Percentiles rank a stretch among this genome's conserved stretches.
phyloP scores from a whole-genome alignment of 2,888 invertebrate species.

The Gastrophysa polygoni region DNA sequence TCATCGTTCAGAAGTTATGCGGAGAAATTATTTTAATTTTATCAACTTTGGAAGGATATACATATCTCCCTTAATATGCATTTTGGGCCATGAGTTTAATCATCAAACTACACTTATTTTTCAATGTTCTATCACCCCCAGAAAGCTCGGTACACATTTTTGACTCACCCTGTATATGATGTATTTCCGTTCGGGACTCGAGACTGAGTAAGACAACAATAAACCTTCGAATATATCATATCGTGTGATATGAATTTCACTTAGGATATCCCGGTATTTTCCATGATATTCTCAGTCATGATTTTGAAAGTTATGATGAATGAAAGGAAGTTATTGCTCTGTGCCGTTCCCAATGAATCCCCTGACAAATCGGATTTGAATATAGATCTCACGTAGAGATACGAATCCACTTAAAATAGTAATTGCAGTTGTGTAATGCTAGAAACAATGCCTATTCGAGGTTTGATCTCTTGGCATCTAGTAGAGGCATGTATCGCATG shows the following conservation, averaged over 20 bases:
- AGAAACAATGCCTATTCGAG: slow-evolving; percentile 2
- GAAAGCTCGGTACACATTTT: no score
- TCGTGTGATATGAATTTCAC: no score
- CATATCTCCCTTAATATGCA: no score
- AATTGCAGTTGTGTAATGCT: slow-evolving; percentile 7
- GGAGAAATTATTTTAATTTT: no score
- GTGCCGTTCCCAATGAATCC: slow-evolving; percentile 7
- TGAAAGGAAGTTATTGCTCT: slow-evolving; percentile 9
- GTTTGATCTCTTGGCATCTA: background rate
- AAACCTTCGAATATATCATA: no score
- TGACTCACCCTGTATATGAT: background rate
- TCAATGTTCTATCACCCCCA: no score
- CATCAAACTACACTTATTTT: no score
- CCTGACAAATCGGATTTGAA: slow-evolving; percentile 20
- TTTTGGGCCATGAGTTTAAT: no score
- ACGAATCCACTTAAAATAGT: slow-evolving; percentile 6
- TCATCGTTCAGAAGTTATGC: no score
- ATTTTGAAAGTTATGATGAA: background rate
- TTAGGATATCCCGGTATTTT: no score
- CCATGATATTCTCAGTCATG: background rate
- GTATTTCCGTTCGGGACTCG: background rate
- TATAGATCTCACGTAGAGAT: slow-evolving; percentile 4
- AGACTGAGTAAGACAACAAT: background rate
- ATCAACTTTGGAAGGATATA: no score
- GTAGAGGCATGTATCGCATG: background rate